A percentile compares a stretch with the other conserved stretches of the same genome.
Conservation (phyloP, 2,113 vertebrate genomes). For the Dermatemys mawii region DNA sequence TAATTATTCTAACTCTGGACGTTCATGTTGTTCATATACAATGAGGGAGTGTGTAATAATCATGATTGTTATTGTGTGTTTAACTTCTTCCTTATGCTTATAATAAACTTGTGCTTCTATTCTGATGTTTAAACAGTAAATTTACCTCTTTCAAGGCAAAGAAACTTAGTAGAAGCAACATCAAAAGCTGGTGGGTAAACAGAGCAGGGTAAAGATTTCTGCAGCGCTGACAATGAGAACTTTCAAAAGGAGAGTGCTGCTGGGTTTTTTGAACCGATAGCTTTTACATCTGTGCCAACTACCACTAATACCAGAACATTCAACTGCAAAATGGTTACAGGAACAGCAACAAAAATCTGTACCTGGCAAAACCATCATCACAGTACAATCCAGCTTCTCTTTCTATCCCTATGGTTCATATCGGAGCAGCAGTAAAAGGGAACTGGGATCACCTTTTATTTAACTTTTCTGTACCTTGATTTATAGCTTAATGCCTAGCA, state of each 20-base stretch:
- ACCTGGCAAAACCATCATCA: conserved; percentile 52
- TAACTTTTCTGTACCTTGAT: background rate
- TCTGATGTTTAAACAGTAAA: background rate
- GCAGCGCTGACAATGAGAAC: background rate
- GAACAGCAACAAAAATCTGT: background rate
- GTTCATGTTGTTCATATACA: background rate
- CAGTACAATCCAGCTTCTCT: background rate
- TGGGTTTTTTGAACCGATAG: background rate
- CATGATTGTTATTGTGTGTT: background rate
- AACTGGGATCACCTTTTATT: background rate
- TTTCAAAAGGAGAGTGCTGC: background rate
- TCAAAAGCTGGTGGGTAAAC: conserved; percentile 2
- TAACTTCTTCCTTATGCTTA: conserved; percentile 2
- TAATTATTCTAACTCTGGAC: background rate
- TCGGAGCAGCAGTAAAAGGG: background rate
- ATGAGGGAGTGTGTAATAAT: background rate
- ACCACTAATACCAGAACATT: conserved; percentile 26
- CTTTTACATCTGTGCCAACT: conserved; percentile 45
- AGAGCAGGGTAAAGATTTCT: background rate
- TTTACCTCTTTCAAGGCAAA: background rate
- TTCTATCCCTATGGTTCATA: background rate
- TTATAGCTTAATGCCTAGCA: background rate
- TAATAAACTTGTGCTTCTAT: background rate
- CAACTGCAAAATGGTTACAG: background rate
- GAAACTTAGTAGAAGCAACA: background rate